phyloP scores from a whole-genome alignment of 2,888 invertebrate species.

The Platycheirus albimanus region DNA sequence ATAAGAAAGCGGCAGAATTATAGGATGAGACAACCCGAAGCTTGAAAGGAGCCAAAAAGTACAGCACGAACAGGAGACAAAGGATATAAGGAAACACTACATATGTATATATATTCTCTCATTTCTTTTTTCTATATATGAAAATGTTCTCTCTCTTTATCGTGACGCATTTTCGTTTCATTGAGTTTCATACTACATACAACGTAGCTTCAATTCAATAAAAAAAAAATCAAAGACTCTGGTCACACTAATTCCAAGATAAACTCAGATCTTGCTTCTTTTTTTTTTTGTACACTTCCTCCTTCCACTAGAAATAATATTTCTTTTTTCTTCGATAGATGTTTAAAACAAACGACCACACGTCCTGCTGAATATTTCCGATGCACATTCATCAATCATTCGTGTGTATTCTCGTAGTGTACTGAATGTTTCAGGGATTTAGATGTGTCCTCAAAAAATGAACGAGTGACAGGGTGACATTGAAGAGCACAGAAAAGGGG shows the following conservation, averaged over 20 bases:
- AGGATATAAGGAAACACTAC: no score
- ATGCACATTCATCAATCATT: constrained; percentile 73
- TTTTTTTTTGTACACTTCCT: constrained; percentile 5
- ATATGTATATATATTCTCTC: no score
- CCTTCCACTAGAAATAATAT: background rate
- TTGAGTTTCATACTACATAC: no score
- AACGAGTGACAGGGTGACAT: constrained; percentile 52
- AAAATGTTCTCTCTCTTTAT: no score
- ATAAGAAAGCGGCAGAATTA: no score
- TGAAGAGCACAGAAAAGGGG: constrained; percentile 11
- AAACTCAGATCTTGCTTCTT: background rate
- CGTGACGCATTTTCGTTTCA: no score
- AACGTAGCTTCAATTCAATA: no score
- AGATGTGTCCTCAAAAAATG: constrained; percentile 69
- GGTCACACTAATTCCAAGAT: background rate
- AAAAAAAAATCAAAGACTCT: no score
- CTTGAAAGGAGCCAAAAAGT: no score
- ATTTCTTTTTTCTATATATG: no score
- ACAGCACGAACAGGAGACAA: no score
- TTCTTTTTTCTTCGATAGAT: background rate
- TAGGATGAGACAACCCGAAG: no score
- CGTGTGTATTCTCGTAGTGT: constrained; percentile 20
- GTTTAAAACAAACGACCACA: constrained; percentile 29
- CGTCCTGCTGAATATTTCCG: constrained; percentile 55
- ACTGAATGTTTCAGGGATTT: constrained; percentile 72